Conservation (phyloP, 2,113 vertebrate species). For the Malurus melanocephalus region DNA sequence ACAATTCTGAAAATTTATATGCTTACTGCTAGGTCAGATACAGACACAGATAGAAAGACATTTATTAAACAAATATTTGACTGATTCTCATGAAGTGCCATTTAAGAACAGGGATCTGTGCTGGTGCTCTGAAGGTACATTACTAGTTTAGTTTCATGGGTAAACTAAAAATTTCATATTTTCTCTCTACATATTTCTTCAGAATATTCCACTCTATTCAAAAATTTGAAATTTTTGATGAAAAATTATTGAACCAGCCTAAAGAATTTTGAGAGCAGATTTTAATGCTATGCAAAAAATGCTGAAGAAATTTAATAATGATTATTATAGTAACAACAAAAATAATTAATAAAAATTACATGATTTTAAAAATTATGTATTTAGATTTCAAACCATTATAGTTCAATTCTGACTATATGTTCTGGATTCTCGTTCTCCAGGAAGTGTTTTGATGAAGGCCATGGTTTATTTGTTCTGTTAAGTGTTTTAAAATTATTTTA, state of each 20-base stretch:
- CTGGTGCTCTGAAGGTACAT: neutral
- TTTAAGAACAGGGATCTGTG: neutral
- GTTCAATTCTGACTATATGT: neutral
- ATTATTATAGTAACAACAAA: neutral
- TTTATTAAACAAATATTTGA: conserved; percentile 2
- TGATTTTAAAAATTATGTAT: neutral
- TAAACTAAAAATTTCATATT: neutral
- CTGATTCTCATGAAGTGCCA: neutral
- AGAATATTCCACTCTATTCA: neutral
- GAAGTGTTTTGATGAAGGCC: neutral
- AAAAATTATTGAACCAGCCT: neutral
- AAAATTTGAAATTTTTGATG: neutral
- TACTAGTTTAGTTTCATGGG: neutral
- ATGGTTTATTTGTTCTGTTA: neutral
- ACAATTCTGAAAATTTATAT: conserved; percentile 37
- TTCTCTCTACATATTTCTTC: neutral
- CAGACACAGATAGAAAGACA: neutral
- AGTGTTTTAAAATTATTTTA: neutral
- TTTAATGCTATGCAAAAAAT: neutral
- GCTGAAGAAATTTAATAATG: neutral
- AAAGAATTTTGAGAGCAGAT: neutral
- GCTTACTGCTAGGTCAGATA: conserved; percentile 12
- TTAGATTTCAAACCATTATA: neutral
- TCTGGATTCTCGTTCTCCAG: neutral
- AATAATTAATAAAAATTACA: neutral